Conservation (phyloP, 2,113 vertebrate species). For the Pterocles gutturalis region DNA sequence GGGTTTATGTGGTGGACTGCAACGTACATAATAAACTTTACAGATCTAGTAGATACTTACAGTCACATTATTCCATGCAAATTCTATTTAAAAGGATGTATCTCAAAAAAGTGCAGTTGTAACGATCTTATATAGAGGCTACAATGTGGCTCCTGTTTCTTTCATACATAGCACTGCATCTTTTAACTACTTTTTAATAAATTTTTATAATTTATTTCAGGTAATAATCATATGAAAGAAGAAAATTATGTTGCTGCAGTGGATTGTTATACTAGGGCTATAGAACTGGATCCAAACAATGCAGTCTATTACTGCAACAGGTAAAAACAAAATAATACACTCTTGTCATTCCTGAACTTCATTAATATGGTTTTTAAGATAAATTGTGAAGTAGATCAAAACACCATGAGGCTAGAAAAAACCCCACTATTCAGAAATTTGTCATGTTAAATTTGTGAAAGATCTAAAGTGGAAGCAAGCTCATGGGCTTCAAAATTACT, state of each 20-base stretch:
- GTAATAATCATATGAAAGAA: conserved; percentile 98
- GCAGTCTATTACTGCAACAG: conserved; percentile 98
- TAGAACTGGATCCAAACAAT: conserved; percentile 93
- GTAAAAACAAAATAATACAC: conserved; percentile 65
- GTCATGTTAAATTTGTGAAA: background rate
- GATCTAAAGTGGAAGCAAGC: background rate
- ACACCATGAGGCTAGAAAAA: background rate
- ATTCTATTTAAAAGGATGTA: background rate
- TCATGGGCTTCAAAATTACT: background rate
- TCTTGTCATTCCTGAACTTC: background rate
- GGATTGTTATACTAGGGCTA: conserved; percentile 93
- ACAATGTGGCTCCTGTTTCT: background rate
- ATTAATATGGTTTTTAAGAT: background rate
- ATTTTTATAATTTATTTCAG: conserved; percentile 73
- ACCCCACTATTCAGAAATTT: background rate
- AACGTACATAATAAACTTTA: background rate
- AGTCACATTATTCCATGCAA: background rate
- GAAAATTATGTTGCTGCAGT: conserved; percentile 93
- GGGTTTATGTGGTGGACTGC: background rate
- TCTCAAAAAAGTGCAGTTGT: background rate
- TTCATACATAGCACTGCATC: background rate
- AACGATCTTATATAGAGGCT: background rate
- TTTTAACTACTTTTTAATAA: background rate
- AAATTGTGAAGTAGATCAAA: background rate
- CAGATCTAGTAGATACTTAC: background rate